Conservation (phyloP, 2,888 invertebrate genomes). For the Meiosimyza platycephala region DNA sequence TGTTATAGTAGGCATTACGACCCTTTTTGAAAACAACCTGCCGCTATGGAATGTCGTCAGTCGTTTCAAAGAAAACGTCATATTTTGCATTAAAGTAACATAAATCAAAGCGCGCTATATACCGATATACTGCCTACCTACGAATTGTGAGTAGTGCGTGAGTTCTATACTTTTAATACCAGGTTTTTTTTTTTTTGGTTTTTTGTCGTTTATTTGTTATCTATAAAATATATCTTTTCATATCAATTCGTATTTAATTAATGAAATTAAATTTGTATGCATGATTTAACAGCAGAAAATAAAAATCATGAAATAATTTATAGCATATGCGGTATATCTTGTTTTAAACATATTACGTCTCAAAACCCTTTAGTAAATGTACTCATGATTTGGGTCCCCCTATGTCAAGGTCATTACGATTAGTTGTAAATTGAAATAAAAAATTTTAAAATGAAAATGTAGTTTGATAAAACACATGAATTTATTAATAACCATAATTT, state of each 20-base stretch:
- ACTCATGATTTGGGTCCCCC: no score
- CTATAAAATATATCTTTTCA: no score
- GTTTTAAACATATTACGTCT: background rate
- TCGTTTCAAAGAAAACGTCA: conserved; percentile 8
- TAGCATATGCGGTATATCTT: conserved; percentile 17
- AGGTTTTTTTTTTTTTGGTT: no score
- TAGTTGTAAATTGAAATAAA: background rate
- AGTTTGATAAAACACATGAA: conserved; percentile 25
- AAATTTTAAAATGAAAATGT: background rate
- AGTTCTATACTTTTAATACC: no score
- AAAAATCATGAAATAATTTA: conserved; percentile 32
- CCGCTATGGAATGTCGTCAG: background rate
- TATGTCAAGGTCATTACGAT: conserved; percentile 25
- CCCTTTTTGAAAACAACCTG: conserved; percentile 5
- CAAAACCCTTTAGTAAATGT: background rate
- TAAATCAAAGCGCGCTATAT: conserved; percentile 1
- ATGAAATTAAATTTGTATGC: conserved; percentile 37
- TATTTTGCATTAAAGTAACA: conserved; percentile 7
- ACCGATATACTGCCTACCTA: no score
- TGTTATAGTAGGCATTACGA: background rate
- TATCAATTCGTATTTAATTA: conserved; percentile 24
- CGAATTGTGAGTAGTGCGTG: no score
- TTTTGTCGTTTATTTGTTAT: no score
- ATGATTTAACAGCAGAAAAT: conserved; percentile 33
- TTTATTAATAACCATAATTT: conserved; percentile 21